A percentile compares a stretch with the other conserved stretches of the same genome.
phyloP scores from a whole-genome alignment of 2,797 vertebrate species.

The Spinus olivaceus region DNA sequence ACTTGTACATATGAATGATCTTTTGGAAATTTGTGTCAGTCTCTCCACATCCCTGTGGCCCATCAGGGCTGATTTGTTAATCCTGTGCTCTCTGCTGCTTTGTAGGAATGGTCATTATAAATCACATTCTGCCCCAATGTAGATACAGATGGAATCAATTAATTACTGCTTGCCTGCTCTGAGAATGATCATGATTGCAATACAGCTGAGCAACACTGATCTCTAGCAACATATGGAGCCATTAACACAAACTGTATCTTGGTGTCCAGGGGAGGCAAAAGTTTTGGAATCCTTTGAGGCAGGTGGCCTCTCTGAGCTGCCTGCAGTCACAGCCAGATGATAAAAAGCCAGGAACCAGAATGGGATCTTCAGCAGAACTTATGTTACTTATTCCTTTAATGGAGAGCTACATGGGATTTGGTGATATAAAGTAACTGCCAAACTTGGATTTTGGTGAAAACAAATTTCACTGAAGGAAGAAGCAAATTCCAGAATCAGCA shows the following conservation, averaged over 20 bases:
- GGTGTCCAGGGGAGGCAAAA: not conserved
- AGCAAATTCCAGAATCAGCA: not conserved
- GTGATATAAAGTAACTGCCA: not conserved
- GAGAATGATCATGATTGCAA: not conserved
- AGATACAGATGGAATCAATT: conserved; percentile 26
- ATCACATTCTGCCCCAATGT: not conserved
- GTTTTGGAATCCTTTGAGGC: not conserved
- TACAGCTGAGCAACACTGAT: not conserved
- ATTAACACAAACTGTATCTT: not conserved
- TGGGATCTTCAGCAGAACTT: not conserved
- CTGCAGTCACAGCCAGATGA: not conserved
- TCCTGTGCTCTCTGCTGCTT: not conserved
- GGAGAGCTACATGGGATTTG: not conserved
- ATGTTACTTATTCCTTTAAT: not conserved
- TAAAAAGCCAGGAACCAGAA: not conserved
- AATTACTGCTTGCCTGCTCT: not conserved
- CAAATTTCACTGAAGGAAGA: not conserved
- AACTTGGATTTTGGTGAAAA: not conserved
- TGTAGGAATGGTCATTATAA: not conserved
- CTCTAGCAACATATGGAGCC: not conserved
- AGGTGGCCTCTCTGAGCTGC: not conserved
- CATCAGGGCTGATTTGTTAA: not conserved
- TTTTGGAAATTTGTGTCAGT: not conserved
- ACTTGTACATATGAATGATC: not conserved
- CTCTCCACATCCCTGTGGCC: not conserved